These are phyloP conservation scores for Morpho deidamia DNA, from an alignment of 2,888 invertebrate species.

Conservation along the genomic window DNA sequence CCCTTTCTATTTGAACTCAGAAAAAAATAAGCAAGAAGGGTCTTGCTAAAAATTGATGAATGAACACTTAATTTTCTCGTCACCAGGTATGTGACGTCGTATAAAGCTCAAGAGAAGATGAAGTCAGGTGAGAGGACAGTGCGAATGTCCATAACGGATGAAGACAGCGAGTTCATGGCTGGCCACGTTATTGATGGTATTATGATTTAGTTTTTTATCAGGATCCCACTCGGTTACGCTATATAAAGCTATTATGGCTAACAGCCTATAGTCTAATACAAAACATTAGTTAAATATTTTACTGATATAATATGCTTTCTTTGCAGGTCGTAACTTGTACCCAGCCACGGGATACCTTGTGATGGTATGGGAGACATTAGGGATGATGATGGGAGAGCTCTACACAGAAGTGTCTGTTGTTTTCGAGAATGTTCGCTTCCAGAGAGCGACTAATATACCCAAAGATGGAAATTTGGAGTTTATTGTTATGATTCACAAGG, in stretches of 20 bases:
- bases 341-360: conserved; percentile 92
- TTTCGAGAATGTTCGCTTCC: conserved; percentile 90
- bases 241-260: too few relatives aligned
- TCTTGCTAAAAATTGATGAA: too few relatives aligned
- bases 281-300: neutral
- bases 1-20: too few relatives aligned
- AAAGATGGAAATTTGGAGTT: conserved; percentile 81
- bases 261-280: neutral
- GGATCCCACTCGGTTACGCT: too few relatives aligned
- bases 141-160: conserved; percentile 79
- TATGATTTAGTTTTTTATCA: neutral
- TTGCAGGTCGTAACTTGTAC: conserved; percentile 83
- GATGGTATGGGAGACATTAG: conserved; percentile 88
- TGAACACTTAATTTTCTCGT: neutral
- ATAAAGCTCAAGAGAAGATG: conserved; percentile 82
- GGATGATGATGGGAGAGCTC: conserved; percentile 82
- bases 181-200: conserved; percentile 92
- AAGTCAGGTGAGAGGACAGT: conserved; percentile 82
- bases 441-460: conserved; percentile 89
- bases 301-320: neutral
- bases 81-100: conserved; percentile 81
- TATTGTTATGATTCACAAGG: conserved; percentile 84
- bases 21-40: too few relatives aligned
- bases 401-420: conserved; percentile 86
- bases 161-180: conserved; percentile 83